Base-by-base conservation (phyloP, 2,888 invertebrate species). In the Aproaerema taeniolella region DNA sequence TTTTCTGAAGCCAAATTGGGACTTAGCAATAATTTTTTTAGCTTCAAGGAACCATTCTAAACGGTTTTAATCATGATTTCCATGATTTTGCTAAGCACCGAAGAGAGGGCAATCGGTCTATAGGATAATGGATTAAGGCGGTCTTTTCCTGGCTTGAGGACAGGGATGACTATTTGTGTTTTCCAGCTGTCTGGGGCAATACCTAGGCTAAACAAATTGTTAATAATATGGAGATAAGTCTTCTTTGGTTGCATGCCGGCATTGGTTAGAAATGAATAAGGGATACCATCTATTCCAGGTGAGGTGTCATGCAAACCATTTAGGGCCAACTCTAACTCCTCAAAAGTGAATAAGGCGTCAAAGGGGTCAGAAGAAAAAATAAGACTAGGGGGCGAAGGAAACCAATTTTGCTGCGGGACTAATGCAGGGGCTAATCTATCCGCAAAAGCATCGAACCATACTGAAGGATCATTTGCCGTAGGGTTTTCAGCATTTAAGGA, bases 1-100 rank as follows among this genome's bases (percentile, higher is more conserved):
- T 20, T 48, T 51, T 2, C 61, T 36, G 35, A 63, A 58, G 0
- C 59, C 53, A 36, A 39, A 56, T 20, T 58, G 54, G 1, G 31
- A 31, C 2, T 43, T 45, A 5, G 47, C 24, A 2, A 55, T 25
- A 0, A 52, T 2, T 0, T 26, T 25, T 6, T 33, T 26, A 29
- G 30, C 48, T 42, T 58, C 57, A 0, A 51, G 4, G 5, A 44
- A 43, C 55, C 55, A 56, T 36, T 59, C 50, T 0, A 56, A 30
- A 6, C 53, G 28, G 10, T 46, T 46, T 42, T 55, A 0, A 55
- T 41, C 0, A 58, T n/a, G 32, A 51, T 53, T 36, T 58, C 54
- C 4, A 38, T 8, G 5, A 58, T 39, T 44, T 55, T 57, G 1
- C 17, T 4, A 1, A 58, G 6, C 2, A 42, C 36, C 0, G 46